Conservation (phyloP, 1,140 invertebrate species). For the Glomeris maerens region DNA sequence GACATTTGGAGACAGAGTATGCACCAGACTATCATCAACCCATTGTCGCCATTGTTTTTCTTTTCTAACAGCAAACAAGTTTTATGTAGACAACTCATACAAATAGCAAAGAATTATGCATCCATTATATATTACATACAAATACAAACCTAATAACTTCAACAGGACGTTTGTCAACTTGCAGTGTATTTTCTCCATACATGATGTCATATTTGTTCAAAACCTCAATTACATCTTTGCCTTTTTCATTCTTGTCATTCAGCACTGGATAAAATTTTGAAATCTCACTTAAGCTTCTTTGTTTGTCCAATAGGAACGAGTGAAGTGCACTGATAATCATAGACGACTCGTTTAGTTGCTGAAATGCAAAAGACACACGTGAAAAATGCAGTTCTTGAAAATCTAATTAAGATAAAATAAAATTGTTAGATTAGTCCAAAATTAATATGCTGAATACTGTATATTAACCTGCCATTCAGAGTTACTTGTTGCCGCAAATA, state of each 20-base stretch:
- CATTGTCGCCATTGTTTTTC: constrained; percentile 91
- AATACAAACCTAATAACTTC: background rate
- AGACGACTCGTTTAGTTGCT: constrained; percentile 83
- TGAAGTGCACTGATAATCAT: constrained; percentile 81
- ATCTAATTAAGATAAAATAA: no score
- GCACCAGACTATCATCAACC: constrained; percentile 80
- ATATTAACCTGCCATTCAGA: constrained; percentile 15
- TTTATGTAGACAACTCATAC: no score
- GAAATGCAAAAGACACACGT: constrained; percentile 26
- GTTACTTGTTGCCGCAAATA: constrained; percentile 47
- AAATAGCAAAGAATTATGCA: background rate
- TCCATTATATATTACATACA: background rate
- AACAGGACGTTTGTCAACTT: background rate
- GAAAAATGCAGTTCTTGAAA: background rate
- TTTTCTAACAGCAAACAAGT: constrained; percentile 26
- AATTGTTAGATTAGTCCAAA: no score
- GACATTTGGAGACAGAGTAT: constrained; percentile 90
- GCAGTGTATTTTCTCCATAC: constrained; percentile 41
- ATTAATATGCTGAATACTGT: background rate
- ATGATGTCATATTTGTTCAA: constrained; percentile 94
- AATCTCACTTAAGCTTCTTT: constrained; percentile 49
- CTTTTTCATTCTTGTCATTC: constrained; percentile 44
- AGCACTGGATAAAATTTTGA: constrained; percentile 65
- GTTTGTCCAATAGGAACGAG: constrained; percentile 54
- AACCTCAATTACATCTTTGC: constrained; percentile 55